These are phyloP conservation scores for Melipona quadrifasciata DNA, from an alignment of 1,140 invertebrate species.

Conservation along the genomic window DNA sequence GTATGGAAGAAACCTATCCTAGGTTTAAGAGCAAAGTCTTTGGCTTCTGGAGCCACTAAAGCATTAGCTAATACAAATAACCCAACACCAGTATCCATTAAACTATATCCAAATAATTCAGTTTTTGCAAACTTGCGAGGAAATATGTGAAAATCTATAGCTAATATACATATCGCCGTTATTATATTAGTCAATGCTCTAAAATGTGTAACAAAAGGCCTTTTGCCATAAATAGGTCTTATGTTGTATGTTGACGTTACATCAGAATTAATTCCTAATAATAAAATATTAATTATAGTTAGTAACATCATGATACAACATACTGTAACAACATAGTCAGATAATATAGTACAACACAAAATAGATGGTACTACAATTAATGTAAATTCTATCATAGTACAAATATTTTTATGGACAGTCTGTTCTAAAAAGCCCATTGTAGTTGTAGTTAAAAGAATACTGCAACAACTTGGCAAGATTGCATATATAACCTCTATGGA, in stretches of 20 bases:
- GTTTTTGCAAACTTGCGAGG: constrained; percentile 94
- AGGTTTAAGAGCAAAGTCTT: constrained; percentile 73
- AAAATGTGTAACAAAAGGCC: constrained; percentile 86
- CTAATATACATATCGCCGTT: constrained; percentile 92
- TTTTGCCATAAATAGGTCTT: constrained; percentile 37
- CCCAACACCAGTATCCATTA: constrained; percentile 98
- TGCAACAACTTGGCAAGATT: constrained; percentile 79
- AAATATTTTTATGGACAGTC: constrained; percentile 55
- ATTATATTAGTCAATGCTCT: constrained; percentile 88
- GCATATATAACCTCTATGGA: constrained; percentile 77
- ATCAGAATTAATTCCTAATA: constrained; percentile 64
- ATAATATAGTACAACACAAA: constrained; percentile 80
- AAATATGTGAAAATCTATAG: constrained; percentile 95
- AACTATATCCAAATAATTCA: constrained; percentile 91
- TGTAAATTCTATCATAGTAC: constrained; percentile 80
- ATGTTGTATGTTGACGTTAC: constrained; percentile 27
- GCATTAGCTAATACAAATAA: constrained; percentile 94
- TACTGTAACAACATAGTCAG: constrained; percentile 66
- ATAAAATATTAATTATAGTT: constrained; percentile 56
- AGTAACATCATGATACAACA: constrained; percentile 60
- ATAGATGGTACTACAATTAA: constrained; percentile 81
- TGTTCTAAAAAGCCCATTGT: constrained; percentile 56
- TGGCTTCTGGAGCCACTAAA: constrained; percentile 86
- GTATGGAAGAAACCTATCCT: constrained; percentile 68
- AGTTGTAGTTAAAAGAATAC: constrained; percentile 72